phyloP scores from a whole-genome alignment of 64 coral and sea anemone species.

The Montipora foliosa region DNA sequence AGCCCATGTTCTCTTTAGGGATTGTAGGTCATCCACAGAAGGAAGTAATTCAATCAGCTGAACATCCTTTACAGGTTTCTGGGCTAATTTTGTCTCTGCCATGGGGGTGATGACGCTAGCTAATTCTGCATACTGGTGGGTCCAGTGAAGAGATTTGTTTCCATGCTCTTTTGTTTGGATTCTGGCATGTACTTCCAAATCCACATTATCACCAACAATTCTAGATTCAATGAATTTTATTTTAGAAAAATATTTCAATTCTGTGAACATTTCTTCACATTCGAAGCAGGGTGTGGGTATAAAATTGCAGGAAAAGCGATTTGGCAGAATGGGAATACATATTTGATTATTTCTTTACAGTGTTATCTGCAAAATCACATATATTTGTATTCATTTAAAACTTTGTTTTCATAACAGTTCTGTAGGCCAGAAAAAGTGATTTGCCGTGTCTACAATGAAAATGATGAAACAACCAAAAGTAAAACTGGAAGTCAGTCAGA shows the following conservation, averaged over 20 bases:
- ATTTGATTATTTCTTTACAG: background rate
- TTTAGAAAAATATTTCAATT: background rate
- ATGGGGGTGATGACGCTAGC: background rate
- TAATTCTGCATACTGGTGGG: conserved; percentile 50
- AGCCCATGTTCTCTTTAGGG: conserved; percentile 41
- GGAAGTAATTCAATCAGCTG: conserved; percentile 31
- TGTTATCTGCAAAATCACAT: background rate
- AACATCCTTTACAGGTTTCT: conserved; percentile 16
- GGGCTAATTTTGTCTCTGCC: background rate
- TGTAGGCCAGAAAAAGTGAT: background rate
- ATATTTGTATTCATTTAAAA: background rate
- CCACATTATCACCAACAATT: conserved; percentile 67
- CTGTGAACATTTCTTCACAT: background rate
- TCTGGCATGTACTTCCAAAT: conserved; percentile 45
- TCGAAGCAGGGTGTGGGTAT: background rate
- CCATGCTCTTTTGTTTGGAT: conserved; percentile 51
- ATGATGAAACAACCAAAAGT: background rate
- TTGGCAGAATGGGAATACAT: background rate
- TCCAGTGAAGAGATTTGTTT: conserved; percentile 72
- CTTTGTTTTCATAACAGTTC: background rate
- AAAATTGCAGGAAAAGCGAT: background rate
- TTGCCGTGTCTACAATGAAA: background rate
- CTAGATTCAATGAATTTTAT: conserved; percentile 1
- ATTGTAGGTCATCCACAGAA: conserved; percentile 2
- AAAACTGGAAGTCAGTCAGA: background rate